Conservation (phyloP, 2,797 vertebrate genomes). For the Enteromius anoplus region DNA sequence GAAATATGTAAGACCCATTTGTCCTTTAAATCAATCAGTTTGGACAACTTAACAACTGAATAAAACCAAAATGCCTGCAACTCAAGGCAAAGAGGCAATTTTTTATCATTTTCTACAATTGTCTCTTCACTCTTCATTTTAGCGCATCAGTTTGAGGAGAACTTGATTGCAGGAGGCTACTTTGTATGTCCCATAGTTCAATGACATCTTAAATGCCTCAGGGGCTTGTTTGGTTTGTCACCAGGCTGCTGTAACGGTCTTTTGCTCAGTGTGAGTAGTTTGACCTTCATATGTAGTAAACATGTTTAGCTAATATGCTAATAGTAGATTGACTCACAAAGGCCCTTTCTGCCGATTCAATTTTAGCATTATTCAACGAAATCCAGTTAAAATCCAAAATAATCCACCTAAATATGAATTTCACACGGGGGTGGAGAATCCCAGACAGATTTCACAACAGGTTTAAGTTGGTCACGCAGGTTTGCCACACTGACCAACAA, state of each 20-base stretch:
- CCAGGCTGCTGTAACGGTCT: neutral
- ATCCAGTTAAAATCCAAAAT: neutral
- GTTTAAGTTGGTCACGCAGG: neutral
- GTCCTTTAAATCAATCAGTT: slow-evolving; percentile 14
- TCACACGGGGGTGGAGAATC: neutral
- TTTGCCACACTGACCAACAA: neutral
- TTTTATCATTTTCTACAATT: slow-evolving; percentile 26
- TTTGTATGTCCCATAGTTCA: neutral
- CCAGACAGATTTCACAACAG: neutral
- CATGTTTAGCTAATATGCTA: neutral
- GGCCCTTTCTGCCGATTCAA: neutral
- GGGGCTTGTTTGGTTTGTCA: neutral
- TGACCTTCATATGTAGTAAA: neutral
- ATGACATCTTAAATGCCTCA: neutral
- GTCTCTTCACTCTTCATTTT: slow-evolving; percentile 15
- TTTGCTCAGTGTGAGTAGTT: neutral
- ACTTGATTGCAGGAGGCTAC: slow-evolving; percentile 1
- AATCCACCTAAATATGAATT: neutral
- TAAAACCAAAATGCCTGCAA: neutral
- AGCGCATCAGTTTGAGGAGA: slow-evolving; percentile 4
- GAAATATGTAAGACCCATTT: slow-evolving; percentile 13
- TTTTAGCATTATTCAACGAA: neutral
- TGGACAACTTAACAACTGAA: slow-evolving; percentile 1
- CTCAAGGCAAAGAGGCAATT: neutral
- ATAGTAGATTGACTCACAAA: neutral